Conservation (phyloP, 2,113 vertebrate genomes). For the Phycodurus eques region DNA sequence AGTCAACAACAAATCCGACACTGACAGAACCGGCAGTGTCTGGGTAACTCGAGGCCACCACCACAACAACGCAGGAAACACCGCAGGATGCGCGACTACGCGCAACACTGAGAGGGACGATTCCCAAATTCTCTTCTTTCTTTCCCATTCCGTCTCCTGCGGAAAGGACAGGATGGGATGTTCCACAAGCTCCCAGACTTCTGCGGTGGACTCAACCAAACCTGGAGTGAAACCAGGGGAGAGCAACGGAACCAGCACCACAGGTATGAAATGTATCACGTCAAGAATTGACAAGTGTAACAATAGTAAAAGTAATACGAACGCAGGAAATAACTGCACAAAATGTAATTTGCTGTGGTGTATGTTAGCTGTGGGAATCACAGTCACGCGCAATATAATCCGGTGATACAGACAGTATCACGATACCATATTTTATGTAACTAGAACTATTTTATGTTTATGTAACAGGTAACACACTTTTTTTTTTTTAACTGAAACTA, state of each 20-base stretch:
- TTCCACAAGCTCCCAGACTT: conserved; percentile 65
- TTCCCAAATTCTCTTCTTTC: not conserved
- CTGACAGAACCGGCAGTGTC: conserved; percentile 26
- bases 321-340: not conserved
- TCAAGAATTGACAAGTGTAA: not conserved
- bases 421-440: not conserved
- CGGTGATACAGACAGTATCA: not conserved
- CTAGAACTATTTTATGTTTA: too few species aligned
- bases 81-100: conserved; percentile 34
- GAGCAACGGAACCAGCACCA: conserved; percentile 64
- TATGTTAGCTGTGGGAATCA: not conserved
- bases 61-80: not conserved
- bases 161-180: conserved; percentile 67
- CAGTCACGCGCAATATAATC: not conserved
- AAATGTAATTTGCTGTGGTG: not conserved
- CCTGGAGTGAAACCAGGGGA: conserved; percentile 55
- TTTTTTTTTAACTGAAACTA: not conserved
- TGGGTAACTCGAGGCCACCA: not conserved
- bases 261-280: conserved; percentile 43
- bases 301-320: not conserved
- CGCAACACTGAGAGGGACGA: conserved; percentile 31
- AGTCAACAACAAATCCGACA: conserved; percentile 39
- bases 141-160: conserved; percentile 32
- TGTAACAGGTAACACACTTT: too few species aligned
- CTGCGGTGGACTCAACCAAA: conserved; percentile 59